Conservation (phyloP, 2,888 invertebrate species). For the Aporophyla lueneburgensis region DNA sequence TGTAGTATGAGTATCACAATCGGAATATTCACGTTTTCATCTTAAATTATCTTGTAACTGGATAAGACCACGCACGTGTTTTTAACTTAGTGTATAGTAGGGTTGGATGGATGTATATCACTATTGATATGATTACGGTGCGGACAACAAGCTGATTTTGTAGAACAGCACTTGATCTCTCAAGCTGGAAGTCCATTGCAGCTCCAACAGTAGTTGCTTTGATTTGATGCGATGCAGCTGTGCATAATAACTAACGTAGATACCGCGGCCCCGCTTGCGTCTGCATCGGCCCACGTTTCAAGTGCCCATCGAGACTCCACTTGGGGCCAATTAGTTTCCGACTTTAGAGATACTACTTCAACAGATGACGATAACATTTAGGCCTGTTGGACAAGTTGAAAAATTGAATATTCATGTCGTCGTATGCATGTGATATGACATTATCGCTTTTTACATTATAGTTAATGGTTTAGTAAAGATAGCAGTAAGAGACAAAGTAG, state of each 20-base stretch:
- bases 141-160: conserved; percentile 46
- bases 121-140: conserved; percentile 22
- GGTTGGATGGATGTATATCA: conserved; percentile 1
- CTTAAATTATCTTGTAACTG: conserved; percentile 29
- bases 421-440: not conserved
- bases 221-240: conserved; percentile 85
- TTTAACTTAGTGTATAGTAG: not conserved
- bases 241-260: conserved; percentile 66
- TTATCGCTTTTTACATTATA: conserved; percentile 30
- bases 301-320: conserved; percentile 78
- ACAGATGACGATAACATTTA: conserved; percentile 49
- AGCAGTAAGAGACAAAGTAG: conserved; percentile 21
- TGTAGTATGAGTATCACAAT: conserved; percentile 7
- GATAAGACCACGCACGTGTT: conserved; percentile 41
- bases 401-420: conserved; percentile 28
- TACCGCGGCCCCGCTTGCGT: conserved; percentile 64
- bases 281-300: conserved; percentile 62
- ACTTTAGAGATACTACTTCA: conserved; percentile 65
- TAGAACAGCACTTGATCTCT: conserved; percentile 51
- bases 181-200: conserved; percentile 50
- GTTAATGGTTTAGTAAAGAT: conserved; percentile 39
- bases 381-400: conserved; percentile 25
- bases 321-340: conserved; percentile 84
- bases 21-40: conserved; percentile 40
- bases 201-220: conserved; percentile 78